Conservation (phyloP, 2,113 vertebrate genomes). For the Cariama cristata region DNA sequence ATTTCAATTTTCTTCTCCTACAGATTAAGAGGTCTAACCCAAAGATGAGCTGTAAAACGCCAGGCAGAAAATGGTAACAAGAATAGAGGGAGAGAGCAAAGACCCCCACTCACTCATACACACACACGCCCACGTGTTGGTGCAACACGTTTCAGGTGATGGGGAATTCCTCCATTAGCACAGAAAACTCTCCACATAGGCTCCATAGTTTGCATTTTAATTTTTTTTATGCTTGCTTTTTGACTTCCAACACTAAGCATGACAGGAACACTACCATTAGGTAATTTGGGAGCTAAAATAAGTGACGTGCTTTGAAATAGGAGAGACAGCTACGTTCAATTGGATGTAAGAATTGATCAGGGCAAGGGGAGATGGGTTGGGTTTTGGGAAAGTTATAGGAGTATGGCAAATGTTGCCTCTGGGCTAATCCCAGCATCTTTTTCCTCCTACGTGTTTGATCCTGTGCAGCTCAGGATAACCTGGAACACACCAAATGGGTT, state of each 20-base stretch:
- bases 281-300: not conserved
- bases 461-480: not conserved
- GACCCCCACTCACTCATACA: not conserved
- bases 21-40: not conserved
- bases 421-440: not conserved
- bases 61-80: not conserved
- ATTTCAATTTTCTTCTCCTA: not conserved
- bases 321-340: not conserved
- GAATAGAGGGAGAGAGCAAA: not conserved
- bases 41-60: not conserved
- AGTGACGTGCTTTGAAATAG: not conserved
- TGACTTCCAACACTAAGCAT: not conserved
- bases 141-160: not conserved
- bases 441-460: not conserved
- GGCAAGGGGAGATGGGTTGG: not conserved
- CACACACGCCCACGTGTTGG: rapidly evolving
- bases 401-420: not conserved
- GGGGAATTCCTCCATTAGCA: not conserved
- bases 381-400: not conserved
- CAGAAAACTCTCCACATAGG: not conserved
- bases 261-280: not conserved
- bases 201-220: not conserved
- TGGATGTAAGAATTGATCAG: not conserved
- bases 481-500: not conserved
- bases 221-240: not conserved